Percentiles rank a stretch among this genome's conserved stretches.
These are phyloP conservation scores for Peromyscus aztecus DNA, from an alignment of 2,797 vertebrate species.

Conservation along the genomic window DNA sequence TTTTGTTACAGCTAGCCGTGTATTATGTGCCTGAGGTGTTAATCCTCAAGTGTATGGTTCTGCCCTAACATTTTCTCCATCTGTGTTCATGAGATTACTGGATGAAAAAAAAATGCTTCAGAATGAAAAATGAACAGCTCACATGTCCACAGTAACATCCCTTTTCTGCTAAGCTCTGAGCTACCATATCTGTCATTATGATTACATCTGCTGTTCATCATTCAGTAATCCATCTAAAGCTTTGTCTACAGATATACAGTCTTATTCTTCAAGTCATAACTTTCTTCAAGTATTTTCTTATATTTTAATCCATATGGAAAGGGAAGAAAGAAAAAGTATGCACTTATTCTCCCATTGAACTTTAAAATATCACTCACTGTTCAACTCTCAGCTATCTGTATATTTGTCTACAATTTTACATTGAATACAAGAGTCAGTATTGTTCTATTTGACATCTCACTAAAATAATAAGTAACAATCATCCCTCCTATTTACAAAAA, in stretches of 20 bases:
- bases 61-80: neutral
- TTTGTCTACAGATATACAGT: neutral
- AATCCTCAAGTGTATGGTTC: neutral
- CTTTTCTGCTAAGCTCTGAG: neutral
- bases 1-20: neutral
- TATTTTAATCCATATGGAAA: neutral
- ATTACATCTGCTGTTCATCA: neutral
- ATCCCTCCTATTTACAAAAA: neutral
- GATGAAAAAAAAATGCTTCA: neutral
- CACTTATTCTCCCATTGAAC: neutral
- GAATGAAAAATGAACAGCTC: constrained; percentile 5
- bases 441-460: neutral
- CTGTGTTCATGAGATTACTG: neutral
- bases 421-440: neutral
- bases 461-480: neutral
- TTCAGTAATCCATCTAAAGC: neutral
- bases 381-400: neutral
- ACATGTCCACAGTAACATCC: neutral
- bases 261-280: neutral
- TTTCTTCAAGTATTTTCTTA: neutral
- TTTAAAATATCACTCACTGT: neutral
- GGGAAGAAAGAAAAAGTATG: neutral
- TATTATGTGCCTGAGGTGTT: neutral
- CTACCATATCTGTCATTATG: neutral
- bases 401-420: neutral